A percentile compares a stretch with the other conserved stretches of the same genome.
These are phyloP conservation scores for Battus philenor DNA, from an alignment of 1,140 invertebrate genomes.

Conservation along the genomic window DNA sequence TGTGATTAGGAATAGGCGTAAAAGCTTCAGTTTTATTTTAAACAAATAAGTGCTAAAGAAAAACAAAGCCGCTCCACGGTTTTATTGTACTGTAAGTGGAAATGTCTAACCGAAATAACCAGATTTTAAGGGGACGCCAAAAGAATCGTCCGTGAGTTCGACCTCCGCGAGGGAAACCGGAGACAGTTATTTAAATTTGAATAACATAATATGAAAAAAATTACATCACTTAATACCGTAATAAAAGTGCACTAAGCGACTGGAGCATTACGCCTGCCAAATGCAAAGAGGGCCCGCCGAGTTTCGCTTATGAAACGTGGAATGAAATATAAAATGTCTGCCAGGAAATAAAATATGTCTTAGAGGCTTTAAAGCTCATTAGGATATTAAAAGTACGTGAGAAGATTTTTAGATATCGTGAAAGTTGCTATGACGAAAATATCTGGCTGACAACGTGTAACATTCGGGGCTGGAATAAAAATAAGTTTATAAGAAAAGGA, in stretches of 20 bases:
- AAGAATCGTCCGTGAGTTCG: slow-evolving; percentile 64
- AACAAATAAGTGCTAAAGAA: too few species aligned
- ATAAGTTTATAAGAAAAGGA: too few species aligned
- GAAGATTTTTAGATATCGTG: slow-evolving; percentile 57
- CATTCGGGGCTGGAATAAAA: too few species aligned
- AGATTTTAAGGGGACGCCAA: slow-evolving; percentile 62
- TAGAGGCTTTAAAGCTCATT: slow-evolving; percentile 67
- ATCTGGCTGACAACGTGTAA: slow-evolving; percentile 21
- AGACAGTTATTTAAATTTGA: slow-evolving; percentile 78
- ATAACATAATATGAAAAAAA: slow-evolving; percentile 78
- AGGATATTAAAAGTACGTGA: slow-evolving; percentile 69
- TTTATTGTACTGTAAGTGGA: slow-evolving; percentile 33
- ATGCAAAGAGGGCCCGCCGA: slow-evolving; percentile 64
- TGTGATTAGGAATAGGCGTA: too few species aligned
- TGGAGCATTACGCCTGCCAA: slow-evolving; percentile 71
- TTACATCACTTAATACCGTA: slow-evolving; percentile 78
- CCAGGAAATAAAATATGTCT: slow-evolving; percentile 71
- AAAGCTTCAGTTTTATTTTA: too few species aligned
- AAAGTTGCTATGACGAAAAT: slow-evolving; percentile 48
- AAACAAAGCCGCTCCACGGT: slow-evolving; percentile 20
- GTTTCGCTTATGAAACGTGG: slow-evolving; percentile 74
- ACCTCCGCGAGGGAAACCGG: slow-evolving; percentile 66
- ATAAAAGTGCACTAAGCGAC: slow-evolving; percentile 77
- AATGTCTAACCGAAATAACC: slow-evolving; percentile 61
- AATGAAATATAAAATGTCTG: slow-evolving; percentile 75